Percentiles rank a stretch among this genome's conserved stretches.
Evolutionary conservation across 2,797 vertebrate species (phyloP).

Genomic region (Acridotheres tristis): DNA sequence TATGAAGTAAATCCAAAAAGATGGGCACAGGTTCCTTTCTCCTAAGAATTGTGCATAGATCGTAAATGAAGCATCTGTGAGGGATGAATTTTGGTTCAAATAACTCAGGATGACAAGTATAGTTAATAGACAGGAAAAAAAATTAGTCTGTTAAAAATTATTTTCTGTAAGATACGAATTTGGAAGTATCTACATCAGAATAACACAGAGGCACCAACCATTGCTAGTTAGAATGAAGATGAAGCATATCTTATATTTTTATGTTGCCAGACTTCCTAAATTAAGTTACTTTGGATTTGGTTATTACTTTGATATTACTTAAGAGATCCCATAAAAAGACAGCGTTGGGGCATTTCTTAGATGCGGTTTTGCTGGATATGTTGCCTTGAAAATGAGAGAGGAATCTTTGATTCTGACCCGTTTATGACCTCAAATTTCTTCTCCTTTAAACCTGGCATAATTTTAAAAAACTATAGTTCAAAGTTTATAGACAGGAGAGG

Average conservation of each 20-base stretch:
- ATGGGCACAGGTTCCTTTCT: neutral
- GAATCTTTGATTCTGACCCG: neutral
- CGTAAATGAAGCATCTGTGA: neutral
- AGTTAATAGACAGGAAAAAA: neutral
- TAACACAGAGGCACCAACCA: neutral
- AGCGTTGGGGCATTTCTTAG: neutral
- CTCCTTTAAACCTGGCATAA: fast-evolving
- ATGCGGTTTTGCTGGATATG: neutral
- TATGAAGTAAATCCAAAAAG: neutral
- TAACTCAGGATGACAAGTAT: neutral
- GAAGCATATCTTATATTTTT: neutral
- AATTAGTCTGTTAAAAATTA: neutral
- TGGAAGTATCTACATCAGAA: neutral
- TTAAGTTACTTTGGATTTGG: neutral
- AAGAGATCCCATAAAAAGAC: neutral
- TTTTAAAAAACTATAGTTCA: neutral
- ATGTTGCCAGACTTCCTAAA: neutral
- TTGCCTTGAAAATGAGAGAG: neutral
- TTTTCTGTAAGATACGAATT: neutral
- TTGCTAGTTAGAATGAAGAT: neutral
- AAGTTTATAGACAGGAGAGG: neutral
- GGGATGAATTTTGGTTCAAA: neutral
- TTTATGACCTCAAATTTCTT: neutral
- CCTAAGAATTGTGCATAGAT: neutral
- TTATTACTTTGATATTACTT: neutral